Evolutionary conservation across 2,113 vertebrate species (phyloP), one percentile per base, ranked within the genome.

Genomic region (Trachemys scripta): DNA sequence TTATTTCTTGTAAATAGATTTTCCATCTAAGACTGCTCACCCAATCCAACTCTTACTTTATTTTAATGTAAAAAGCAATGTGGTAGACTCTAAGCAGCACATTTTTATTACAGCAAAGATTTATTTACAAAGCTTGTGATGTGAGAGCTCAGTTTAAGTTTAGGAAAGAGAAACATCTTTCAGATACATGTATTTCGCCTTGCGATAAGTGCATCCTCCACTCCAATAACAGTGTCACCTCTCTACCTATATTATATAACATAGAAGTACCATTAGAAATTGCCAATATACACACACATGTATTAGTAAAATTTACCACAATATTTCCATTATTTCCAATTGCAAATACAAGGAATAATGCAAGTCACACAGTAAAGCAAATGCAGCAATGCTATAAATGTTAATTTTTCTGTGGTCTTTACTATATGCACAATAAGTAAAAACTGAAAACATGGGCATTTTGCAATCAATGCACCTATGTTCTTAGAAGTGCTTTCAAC

Each of bases 1-100:
- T 91, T 22, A 93, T 97, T 96, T 92, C 87, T 96, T 94, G 69
- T 84, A 96, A 94, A 92, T 93, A 87, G 24, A 65, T 42, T 97
- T 95, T 95, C 84, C 35, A 19, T 85, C 93, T 96, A 50, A 93
- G 62, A 88, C 62, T 85, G 88, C 72, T 92, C 47, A 79, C 45
- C 45, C 5, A 75, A 50, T 93, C 72, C 79, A 93, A 92, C 81
- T 91, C 82, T 95, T 84, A 76, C 86, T 88, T 96, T 90, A 53
- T 88, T 97, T 95, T 91, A 95, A 93, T 89, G 49, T 92, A 84
- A 88, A 54, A 87, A 82, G 29, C 35, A 84, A 69, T 49, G 56
- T 56, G 89, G 90, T 92, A 92, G 89, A 80, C 80, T 95, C 88
- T 72, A 88, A 96, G 92, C 50, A 95, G 81, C 9, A 35, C 54